Percentiles rank a stretch among this genome's conserved stretches.
Conservation (phyloP, 2,113 vertebrate species). For the Hemicordylus capensis region DNA sequence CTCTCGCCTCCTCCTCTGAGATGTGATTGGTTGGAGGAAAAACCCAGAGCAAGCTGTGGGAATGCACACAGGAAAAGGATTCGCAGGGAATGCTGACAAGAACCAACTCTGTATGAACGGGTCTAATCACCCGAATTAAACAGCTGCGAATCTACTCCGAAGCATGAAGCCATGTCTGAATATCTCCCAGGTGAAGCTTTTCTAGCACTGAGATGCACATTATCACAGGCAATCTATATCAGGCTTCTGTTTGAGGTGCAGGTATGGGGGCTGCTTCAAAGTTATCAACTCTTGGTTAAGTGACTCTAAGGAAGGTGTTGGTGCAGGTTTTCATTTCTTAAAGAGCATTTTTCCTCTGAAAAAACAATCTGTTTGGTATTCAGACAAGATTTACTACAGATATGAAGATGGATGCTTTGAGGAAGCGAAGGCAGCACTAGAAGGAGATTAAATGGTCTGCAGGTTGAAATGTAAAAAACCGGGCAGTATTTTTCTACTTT, state of each 20-base stretch:
- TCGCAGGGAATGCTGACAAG: too few relatives aligned
- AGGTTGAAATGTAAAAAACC: slow-evolving; percentile 49
- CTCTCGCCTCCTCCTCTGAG: too few relatives aligned
- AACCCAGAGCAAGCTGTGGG: too few relatives aligned
- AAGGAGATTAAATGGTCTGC: slow-evolving; percentile 48
- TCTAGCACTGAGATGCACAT: too few relatives aligned
- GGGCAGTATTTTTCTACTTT: slow-evolving; percentile 14
- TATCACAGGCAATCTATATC: not conserved
- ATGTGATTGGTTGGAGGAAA: too few relatives aligned
- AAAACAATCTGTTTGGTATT: not conserved
- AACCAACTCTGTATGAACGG: too few relatives aligned
- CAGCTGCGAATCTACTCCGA: too few relatives aligned
- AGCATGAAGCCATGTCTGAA: too few relatives aligned
- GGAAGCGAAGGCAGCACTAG: not conserved
- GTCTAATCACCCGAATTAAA: too few relatives aligned
- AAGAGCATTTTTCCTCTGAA: accelerated
- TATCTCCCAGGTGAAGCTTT: not conserved
- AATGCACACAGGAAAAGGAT: too few relatives aligned
- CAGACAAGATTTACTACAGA: not conserved
- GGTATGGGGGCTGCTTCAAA: not conserved
- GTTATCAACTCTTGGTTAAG: not conserved
- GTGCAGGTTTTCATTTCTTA: not conserved
- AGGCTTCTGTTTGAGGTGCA: not conserved
- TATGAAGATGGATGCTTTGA: not conserved
- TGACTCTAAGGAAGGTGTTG: not conserved